Conservation (phyloP, 2,113 vertebrate genomes). For the Vulpes vulpes region DNA sequence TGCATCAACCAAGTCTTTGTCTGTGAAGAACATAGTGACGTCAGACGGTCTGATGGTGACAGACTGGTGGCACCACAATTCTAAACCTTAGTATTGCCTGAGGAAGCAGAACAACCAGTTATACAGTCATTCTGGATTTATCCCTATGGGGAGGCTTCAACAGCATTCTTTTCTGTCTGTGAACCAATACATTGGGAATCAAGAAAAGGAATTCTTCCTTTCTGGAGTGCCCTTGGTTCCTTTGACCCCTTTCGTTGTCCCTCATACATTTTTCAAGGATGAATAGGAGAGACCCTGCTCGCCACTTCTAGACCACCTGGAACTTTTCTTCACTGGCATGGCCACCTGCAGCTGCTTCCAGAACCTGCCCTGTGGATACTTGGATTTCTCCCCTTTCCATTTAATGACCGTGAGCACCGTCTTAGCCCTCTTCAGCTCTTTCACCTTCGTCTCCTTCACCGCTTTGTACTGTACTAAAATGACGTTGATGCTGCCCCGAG, state of each 20-base stretch:
- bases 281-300: constrained; percentile 75
- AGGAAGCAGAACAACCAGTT: background rate
- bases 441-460: constrained; percentile 91
- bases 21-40: constrained; percentile 8
- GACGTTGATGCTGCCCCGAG: constrained; percentile 93
- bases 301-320: constrained; percentile 73
- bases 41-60: background rate
- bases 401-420: constrained; percentile 93
- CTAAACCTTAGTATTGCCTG: constrained; percentile 8
- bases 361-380: constrained; percentile 92
- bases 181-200: background rate
- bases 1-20: background rate
- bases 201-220: background rate
- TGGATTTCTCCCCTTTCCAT: constrained; percentile 97
- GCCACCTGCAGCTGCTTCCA: constrained; percentile 96
- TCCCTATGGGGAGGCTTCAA: background rate
- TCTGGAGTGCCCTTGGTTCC: background rate
- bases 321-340: constrained; percentile 90
- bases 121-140: background rate
- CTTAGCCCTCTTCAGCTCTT: constrained; percentile 93
- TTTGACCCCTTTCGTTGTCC: background rate
- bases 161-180: background rate
- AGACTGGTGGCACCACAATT: background rate
- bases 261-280: constrained; percentile 82
- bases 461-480: constrained; percentile 96